A percentile compares a stretch with the other conserved stretches of the same genome.
These are phyloP conservation scores for Coptodon rendalli DNA, from an alignment of 2,113 vertebrate genomes.

Conservation along the genomic window DNA sequence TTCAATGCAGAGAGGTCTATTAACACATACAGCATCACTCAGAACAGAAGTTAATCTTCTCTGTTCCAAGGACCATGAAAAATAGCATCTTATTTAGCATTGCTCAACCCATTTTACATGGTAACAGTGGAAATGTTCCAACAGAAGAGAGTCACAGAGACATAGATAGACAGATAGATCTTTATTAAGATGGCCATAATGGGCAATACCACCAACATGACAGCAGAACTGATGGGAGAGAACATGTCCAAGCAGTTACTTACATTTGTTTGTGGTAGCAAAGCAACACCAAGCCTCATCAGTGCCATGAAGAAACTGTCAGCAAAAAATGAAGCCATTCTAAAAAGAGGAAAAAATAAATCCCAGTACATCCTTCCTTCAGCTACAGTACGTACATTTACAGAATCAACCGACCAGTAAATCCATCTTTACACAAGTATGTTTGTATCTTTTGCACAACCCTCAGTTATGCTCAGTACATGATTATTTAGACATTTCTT, in stretches of 20 bases:
- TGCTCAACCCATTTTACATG: not conserved
- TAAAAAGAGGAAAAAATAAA: accelerated
- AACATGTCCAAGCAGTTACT: not conserved
- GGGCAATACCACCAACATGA: not conserved
- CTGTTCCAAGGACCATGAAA: not conserved
- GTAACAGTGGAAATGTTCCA: not conserved
- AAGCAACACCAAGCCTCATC: not conserved
- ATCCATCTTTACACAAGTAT: not conserved
- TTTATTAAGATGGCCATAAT: not conserved
- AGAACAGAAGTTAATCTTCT: not conserved
- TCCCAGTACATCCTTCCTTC: not conserved
- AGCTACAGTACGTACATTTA: not conserved
- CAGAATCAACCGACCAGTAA: not conserved
- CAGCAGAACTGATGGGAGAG: not conserved
- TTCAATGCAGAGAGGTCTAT: accelerated
- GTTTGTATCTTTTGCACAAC: not conserved
- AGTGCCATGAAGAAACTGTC: not conserved
- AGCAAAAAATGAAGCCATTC: not conserved
- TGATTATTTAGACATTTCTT: accelerated
- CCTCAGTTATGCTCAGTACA: not conserved
- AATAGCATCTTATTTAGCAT: not conserved
- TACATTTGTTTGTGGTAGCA: not conserved
- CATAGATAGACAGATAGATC: not conserved
- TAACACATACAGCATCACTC: not conserved
- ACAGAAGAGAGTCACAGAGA: not conserved